phyloP scores from a whole-genome alignment of 1,140 invertebrate genomes.

The Lepidotrigona ventralis region DNA sequence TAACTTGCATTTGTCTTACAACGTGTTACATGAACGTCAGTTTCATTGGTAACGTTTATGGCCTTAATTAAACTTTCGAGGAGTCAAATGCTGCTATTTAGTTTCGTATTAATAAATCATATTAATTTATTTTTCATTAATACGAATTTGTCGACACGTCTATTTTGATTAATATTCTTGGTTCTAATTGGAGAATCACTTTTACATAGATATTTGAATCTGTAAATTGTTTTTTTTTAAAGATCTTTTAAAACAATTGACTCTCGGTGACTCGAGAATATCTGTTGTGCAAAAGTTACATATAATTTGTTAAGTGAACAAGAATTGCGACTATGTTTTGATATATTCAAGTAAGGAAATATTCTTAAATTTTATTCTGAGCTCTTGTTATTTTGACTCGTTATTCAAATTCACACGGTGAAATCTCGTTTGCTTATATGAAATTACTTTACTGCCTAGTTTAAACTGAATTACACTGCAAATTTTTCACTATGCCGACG shows the following conservation, averaged over 20 bases:
- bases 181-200: not conserved
- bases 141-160: not conserved
- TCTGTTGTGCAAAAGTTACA: not conserved
- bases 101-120: not conserved
- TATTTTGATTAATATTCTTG: not conserved
- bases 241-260: not conserved
- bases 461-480: not conserved
- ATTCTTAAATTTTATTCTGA: slow-evolving; percentile 14
- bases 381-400: too few species aligned
- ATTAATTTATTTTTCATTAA: not conserved
- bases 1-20: slow-evolving; percentile 12
- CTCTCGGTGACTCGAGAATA: not conserved
- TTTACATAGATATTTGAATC: not conserved
- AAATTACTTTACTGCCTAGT: not conserved
- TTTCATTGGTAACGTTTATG: slow-evolving; percentile 31
- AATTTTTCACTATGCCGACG: not conserved
- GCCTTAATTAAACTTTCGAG: slow-evolving; percentile 36
- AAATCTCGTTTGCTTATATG: not conserved
- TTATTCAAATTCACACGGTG: not conserved
- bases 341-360: not conserved
- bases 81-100: not conserved
- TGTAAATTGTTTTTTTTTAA: not conserved
- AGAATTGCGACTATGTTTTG: not conserved
- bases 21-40: not conserved
- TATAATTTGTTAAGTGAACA: not conserved